Evolutionary conservation across 2,888 invertebrate species (phyloP), one percentile per base, ranked within the genome.

Genomic region (Nephrotoma flavescens): DNA sequence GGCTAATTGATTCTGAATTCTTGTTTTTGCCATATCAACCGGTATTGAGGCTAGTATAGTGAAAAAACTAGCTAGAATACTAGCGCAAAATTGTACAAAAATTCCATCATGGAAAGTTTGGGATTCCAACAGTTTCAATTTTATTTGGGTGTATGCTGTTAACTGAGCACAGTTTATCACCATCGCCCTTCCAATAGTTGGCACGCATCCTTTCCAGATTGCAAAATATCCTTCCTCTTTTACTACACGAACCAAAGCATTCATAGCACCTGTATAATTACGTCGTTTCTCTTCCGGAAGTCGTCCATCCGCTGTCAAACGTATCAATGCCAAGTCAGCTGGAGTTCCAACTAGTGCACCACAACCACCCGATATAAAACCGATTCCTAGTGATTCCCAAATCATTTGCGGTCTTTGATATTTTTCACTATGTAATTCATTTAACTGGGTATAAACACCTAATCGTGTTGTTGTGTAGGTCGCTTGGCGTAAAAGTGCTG

Each of bases 11-110:
- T 98, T 99, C 93, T 99, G 99, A 89, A 99, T 98, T 90, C 98
- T 96, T 2, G 99, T 99, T 92, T 99, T 99, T 87, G 98, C 98
- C 91, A 99, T 99, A 92, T 99, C 99, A 11, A 99, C 97, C 0
- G 99, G 99, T 98, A 99, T 98, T 0, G 99, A 99, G 6, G 98
- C 97, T 86, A 96, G 95, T n/a, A 99, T 99, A 86, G 99, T 99
- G 88, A 99, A 94, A 41, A 99, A 94, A 1, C 99, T 99, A 87
- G 98, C 98, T 88, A 99, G 95, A 99, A 99, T 99, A 88, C 98
- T 98, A 86, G 98, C 96, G 88, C 94, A 94, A 92, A 99, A 99
- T 92, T 99, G 99, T 86, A 97, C 93, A 88, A 95, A 92, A 88
- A 99, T 96, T 88, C 97, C 95, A 88, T 96, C 96, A 0, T 90